A percentile compares a stretch with the other conserved stretches of the same genome.
These are phyloP conservation scores for Julus scandinavius DNA, from an alignment of 2,888 invertebrate genomes.

Conservation along the genomic window DNA sequence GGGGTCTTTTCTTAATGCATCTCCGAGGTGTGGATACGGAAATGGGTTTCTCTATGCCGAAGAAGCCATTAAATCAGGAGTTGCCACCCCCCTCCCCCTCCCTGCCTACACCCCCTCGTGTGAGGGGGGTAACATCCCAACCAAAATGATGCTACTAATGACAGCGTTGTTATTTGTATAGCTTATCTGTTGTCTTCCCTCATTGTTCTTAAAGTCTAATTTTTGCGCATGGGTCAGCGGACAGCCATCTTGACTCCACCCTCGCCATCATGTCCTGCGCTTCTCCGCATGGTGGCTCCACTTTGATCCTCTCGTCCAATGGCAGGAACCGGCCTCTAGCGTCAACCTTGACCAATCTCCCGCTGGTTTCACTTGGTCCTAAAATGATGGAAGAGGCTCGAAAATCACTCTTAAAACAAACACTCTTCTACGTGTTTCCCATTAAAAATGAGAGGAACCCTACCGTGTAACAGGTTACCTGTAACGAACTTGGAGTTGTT, in stretches of 20 bases:
- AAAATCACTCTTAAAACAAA: slow-evolving; percentile 53
- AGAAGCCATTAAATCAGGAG: slow-evolving; percentile 21
- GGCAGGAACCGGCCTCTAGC: slow-evolving; percentile 4
- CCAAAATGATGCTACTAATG: background rate
- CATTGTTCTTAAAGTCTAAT: background rate
- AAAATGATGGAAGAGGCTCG: slow-evolving; percentile 53
- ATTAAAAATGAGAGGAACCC: slow-evolving; percentile 50
- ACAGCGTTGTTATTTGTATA: background rate
- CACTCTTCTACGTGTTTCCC: slow-evolving; percentile 52
- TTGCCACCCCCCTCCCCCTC: too few species aligned
- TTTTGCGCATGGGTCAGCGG: background rate
- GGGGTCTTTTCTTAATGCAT: slow-evolving; percentile 27
- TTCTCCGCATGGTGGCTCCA: background rate
- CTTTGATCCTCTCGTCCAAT: background rate
- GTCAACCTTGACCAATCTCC: background rate
- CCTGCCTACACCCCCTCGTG: background rate
- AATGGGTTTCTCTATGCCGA: background rate
- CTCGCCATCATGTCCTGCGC: background rate
- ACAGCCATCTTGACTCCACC: slow-evolving; percentile 1
- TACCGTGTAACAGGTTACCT: slow-evolving; percentile 44
- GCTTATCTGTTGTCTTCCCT: background rate
- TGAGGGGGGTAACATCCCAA: background rate
- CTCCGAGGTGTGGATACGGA: slow-evolving; percentile 33
- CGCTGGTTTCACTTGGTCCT: slow-evolving; percentile 15
- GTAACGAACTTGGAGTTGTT: slow-evolving; percentile 37